Base-by-base conservation (phyloP, 1,140 invertebrate genomes). In the Drosophila obscura region DNA sequence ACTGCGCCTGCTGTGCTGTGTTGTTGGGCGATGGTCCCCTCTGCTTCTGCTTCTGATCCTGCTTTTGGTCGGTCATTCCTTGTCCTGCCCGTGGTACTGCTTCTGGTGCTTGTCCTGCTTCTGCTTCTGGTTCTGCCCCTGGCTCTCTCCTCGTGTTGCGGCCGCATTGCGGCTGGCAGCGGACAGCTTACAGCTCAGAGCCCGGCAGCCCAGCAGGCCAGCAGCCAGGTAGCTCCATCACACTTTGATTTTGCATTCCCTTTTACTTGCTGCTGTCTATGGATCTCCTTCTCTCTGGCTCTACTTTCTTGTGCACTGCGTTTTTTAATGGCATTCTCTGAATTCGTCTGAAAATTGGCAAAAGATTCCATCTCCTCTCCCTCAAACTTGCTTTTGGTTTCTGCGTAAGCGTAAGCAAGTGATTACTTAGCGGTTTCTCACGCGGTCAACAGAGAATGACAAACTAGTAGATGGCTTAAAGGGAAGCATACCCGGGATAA, bases 161-260 rank as follows among this genome's bases (percentile, higher is more conserved):
- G 74, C 63, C 78, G 83, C 83, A 84, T 66, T 84, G 82, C 77
- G 82, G 81, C 68, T 58, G 41, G 45, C 35, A 59, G 49, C 77
- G 61, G 62, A 43, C 60, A 52, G 53, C 55, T 68, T 46, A 39
- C 66, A 50, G 31, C 50, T 68, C 66, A 11, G 66, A 39, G 35
- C 35, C 35, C 77, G 64, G 57, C 75, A 73, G 55, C 68, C 57
- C 55, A 28, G 52, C 35, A 15, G 48, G 15, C 53, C 26, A 39
- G 46, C 16, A 45, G 35, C 41, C 46, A 64, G 64, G 58, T 68
- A 58, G 39, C 65, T 58, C 52, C 71, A 76, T 88, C 79, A 68
- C 63, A 69, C 79, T 87, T 87, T 87, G 83, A 87, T 87, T 87
- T 87, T 68, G 83, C 79, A 87, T 87, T 88, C 83, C 60, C 75